A percentile compares a stretch with the other conserved stretches of the same genome.
phyloP scores from a whole-genome alignment of 1,140 invertebrate genomes.

The Camponotus vicinus region DNA sequence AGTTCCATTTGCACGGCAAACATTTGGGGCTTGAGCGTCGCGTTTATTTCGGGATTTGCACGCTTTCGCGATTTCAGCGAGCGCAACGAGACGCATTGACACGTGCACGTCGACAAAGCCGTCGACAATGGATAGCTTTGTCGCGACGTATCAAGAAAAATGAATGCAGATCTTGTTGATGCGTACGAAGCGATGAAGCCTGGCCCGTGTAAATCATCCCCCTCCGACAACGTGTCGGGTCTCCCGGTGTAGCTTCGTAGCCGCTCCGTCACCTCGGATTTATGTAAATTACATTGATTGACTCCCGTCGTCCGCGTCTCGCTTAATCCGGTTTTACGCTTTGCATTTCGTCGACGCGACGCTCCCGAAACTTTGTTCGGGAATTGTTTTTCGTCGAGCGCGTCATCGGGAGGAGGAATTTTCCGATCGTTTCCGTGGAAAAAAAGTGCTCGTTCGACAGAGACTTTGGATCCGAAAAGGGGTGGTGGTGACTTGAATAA shows the following conservation, averaged over 20 bases:
- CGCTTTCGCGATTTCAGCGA: background rate
- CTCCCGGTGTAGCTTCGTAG: background rate
- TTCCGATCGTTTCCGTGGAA: slow-evolving; percentile 12
- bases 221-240: slow-evolving; percentile 13
- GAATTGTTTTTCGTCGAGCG: slow-evolving; percentile 32
- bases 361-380: background rate
- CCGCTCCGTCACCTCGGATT: slow-evolving; percentile 29
- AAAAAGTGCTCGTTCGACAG: slow-evolving; percentile 22
- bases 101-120: slow-evolving; percentile 6
- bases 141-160: slow-evolving; percentile 38
- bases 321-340: slow-evolving; percentile 40
- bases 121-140: slow-evolving; percentile 29
- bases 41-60: slow-evolving; percentile 30
- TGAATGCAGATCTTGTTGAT: slow-evolving; percentile 36
- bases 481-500: background rate
- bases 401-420: slow-evolving; percentile 19
- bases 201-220: slow-evolving; percentile 26
- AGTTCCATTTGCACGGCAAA: slow-evolving; percentile 49
- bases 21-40: slow-evolving; percentile 15
- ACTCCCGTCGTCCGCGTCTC: slow-evolving; percentile 9
- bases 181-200: background rate
- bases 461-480: slow-evolving; percentile 24
- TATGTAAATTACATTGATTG: slow-evolving; percentile 60
- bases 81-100: slow-evolving; percentile 13
- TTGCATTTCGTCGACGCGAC: background rate